Conservation (phyloP, 2,888 invertebrate genomes). For the Diogma glabrata region DNA sequence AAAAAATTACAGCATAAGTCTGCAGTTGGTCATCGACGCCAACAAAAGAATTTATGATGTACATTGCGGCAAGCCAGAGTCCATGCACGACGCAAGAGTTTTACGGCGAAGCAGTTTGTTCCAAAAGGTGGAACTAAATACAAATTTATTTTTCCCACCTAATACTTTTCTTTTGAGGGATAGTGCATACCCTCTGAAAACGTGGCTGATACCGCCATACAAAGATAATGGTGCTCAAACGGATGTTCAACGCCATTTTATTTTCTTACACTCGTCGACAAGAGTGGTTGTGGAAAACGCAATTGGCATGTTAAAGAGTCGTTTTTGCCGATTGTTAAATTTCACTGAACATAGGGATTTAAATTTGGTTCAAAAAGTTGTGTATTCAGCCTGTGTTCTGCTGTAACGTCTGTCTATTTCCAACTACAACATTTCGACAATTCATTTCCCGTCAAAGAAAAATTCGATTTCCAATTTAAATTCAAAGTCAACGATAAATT, state of each 20-base stretch:
- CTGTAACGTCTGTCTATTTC: no score
- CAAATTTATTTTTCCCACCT: background rate
- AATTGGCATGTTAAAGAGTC: no score
- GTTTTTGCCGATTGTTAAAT: background rate
- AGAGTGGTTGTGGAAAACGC: background rate
- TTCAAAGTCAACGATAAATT: no score
- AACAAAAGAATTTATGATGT: slow-evolving; percentile 22
- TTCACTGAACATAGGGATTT: background rate
- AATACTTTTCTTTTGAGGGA: slow-evolving; percentile 1
- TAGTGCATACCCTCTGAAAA: background rate
- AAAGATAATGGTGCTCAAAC: background rate
- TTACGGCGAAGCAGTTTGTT: background rate
- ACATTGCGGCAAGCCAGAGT: slow-evolving; percentile 19
- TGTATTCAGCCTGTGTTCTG: background rate
- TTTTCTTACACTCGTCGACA: background rate
- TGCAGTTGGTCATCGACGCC: slow-evolving; percentile 22
- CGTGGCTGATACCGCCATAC: background rate
- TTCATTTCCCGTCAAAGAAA: no score
- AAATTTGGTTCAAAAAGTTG: background rate
- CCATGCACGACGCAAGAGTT: background rate
- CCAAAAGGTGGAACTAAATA: background rate
- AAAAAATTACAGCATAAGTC: slow-evolving; percentile 4
- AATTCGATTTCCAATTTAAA: no score
- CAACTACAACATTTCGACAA: no score
- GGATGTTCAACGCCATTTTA: background rate